phyloP scores from a whole-genome alignment of 2,888 invertebrate species.

The Pyrrhia umbra region DNA sequence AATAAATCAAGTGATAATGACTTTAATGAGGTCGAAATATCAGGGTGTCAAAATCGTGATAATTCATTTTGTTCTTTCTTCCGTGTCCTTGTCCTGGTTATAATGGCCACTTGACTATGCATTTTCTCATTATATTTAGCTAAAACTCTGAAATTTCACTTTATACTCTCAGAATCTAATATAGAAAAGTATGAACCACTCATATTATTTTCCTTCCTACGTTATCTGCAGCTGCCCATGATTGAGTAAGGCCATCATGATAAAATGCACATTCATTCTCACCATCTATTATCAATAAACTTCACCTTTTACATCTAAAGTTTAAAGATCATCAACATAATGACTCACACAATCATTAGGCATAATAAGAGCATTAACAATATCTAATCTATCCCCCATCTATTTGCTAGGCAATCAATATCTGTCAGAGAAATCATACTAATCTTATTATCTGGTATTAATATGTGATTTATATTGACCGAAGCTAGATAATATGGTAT shows the following conservation, averaged over 20 bases:
- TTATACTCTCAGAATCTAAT: too few relatives aligned
- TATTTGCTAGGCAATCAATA: conserved; percentile 70
- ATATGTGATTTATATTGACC: conserved; percentile 80
- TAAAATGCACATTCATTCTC: not conserved
- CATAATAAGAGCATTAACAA: conserved; percentile 52
- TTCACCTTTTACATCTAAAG: conserved; percentile 24
- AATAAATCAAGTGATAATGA: conserved; percentile 4
- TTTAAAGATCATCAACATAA: conserved; percentile 18
- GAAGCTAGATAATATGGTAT: conserved; percentile 68
- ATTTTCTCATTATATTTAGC: too few relatives aligned
- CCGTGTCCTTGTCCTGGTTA: too few relatives aligned
- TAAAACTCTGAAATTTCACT: too few relatives aligned
- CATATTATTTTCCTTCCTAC: not conserved
- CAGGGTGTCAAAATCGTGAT: not conserved
- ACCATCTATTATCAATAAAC: not conserved
- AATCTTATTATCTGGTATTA: conserved; percentile 77
- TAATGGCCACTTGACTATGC: too few relatives aligned
- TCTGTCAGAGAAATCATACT: conserved; percentile 75
- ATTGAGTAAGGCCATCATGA: not conserved
- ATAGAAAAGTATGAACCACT: too few relatives aligned
- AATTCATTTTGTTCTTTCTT: not conserved
- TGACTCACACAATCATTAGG: conserved; percentile 35
- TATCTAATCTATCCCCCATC: conserved; percentile 60
- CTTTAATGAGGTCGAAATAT: not conserved
- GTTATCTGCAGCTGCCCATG: not conserved